Evolutionary conservation across 2,113 vertebrate species (phyloP), one percentile per base, ranked within the genome.

Genomic region (Percina caprodes): DNA sequence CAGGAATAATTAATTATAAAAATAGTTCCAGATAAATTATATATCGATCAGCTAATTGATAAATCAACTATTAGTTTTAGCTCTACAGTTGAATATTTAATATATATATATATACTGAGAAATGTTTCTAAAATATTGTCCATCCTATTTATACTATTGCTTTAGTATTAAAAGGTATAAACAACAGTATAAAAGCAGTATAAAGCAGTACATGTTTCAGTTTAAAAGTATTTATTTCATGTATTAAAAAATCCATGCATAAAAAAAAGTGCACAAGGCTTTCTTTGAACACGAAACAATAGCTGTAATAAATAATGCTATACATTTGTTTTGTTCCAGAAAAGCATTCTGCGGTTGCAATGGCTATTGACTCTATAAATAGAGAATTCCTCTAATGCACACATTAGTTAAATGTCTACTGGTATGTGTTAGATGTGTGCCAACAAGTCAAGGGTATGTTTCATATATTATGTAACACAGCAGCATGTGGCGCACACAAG

Each of bases 401-500:
- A 7, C 2, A 9, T 63, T 21, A 33, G 42, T 72, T 74, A 55
- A 35, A 48, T 59, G 49, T 45, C 26, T 30, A 12, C 74, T 30
- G 61, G 2, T 21, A 21, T 54, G 60, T 68, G 69, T 49, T 77
- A 62, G 23, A 67, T 33, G 51, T 48, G 69, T 51, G 54, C 59
- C 84, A 82, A n/a, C 54, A 84, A 86, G 51, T 86, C 73, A 60
- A 87, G 61, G 74, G n/a, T 60, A 86, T 49, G 51, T 85, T 54
- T 89, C 60, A 52, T 55, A 21, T 56, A 56, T 82, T 75, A 71
- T 45, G 59, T n/a, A 54, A 66, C 75, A 83, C 46, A 82, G n/a
- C 58, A 63, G 59, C 86, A 89, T 88, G 87, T 90, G 88, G 81
- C 19, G 51, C 23, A 39, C 88, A 91, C 65, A 79, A 62, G 77